A percentile compares a stretch with the other conserved stretches of the same genome.
phyloP scores from a whole-genome alignment of 2,888 invertebrate species.

The Epistrophe eligans region DNA sequence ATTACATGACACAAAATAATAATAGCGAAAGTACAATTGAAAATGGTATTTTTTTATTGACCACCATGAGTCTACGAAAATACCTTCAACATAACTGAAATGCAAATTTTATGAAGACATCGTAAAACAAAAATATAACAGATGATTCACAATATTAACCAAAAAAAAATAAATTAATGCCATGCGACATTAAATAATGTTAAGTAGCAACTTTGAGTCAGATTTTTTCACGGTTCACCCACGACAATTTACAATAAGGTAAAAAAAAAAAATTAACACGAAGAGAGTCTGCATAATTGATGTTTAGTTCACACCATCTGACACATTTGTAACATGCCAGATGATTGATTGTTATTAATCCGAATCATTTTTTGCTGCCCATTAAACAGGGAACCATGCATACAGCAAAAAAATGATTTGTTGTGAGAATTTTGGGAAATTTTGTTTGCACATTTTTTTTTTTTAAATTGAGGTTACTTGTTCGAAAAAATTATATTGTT shows the following conservation, averaged over 20 bases:
- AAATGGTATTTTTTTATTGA: slow-evolving; percentile 10
- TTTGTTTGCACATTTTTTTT: neutral
- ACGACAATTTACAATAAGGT: neutral
- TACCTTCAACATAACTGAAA: slow-evolving; percentile 13
- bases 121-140: neutral
- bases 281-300: slow-evolving; percentile 21
- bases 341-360: slow-evolving; percentile 54
- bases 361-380: slow-evolving; percentile 29
- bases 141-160: slow-evolving; percentile 32
- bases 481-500: neutral
- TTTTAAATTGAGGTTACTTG: slow-evolving; percentile 10
- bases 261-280: neutral
- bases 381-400: neutral
- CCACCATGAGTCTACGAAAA: neutral
- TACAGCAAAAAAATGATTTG: slow-evolving; percentile 16
- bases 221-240: slow-evolving; percentile 39
- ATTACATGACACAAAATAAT: slow-evolving; percentile 36
- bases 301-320: slow-evolving; percentile 49
- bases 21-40: slow-evolving; percentile 45
- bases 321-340: slow-evolving; percentile 38
- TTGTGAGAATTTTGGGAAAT: slow-evolving; percentile 29
- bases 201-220: slow-evolving; percentile 35
- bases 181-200: slow-evolving; percentile 22
- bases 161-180: neutral
- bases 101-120: slow-evolving; percentile 46